Evolutionary conservation across 2,113 vertebrate genomes (phyloP).

Genomic region (Gallinago undulata): DNA sequence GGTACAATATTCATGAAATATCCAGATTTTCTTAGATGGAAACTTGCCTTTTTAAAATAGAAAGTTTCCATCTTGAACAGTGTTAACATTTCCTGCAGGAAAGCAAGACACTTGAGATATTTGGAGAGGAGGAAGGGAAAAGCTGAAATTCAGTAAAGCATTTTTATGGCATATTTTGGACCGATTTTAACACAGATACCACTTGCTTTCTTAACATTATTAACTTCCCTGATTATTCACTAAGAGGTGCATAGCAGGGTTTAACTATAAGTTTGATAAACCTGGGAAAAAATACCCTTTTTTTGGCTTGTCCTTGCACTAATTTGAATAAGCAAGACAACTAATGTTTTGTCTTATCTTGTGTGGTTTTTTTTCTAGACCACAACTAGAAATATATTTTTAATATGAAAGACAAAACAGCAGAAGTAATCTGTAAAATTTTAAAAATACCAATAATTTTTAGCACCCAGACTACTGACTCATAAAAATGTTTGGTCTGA

Average conservation of each 20-base stretch:
- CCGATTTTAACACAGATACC: not conserved
- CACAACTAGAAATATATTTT: not conserved
- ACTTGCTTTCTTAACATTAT: not conserved
- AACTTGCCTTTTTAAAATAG: not conserved
- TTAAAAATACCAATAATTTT: not conserved
- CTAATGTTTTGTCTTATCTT: not conserved
- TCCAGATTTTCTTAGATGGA: not conserved
- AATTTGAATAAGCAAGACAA: not conserved
- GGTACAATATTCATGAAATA: not conserved
- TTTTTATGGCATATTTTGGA: not conserved
- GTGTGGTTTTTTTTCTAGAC: not conserved
- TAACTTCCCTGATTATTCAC: not conserved
- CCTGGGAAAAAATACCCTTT: not conserved
- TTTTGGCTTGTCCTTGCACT: not conserved
- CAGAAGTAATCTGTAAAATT: not conserved
- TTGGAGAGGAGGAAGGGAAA: rapidly evolving
- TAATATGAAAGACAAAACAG: not conserved
- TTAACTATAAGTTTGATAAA: not conserved
- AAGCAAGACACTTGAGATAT: not conserved
- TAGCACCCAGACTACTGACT: not conserved
- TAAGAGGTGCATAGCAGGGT: not conserved
- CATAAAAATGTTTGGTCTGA: not conserved
- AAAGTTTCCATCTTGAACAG: not conserved
- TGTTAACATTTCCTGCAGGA: not conserved
- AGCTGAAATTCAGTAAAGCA: not conserved